These are phyloP conservation scores for Anguilla marmorata DNA, from an alignment of 2,797 vertebrate genomes.

Conservation along the genomic window DNA sequence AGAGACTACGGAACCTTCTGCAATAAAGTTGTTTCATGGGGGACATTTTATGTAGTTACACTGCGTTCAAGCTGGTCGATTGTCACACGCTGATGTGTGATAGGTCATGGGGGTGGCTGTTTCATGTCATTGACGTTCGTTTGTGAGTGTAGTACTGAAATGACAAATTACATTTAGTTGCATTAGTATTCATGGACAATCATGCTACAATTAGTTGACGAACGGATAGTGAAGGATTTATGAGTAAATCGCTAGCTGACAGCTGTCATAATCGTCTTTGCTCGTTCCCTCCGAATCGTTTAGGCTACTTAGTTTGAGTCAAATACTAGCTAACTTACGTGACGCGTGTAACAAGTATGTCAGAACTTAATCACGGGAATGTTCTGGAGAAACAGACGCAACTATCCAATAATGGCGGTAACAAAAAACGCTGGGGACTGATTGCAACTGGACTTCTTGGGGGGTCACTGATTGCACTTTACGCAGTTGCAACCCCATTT, in stretches of 20 bases:
- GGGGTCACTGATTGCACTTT: slow-evolving; percentile 78
- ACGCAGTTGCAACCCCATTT: slow-evolving; percentile 81
- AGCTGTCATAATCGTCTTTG: not conserved
- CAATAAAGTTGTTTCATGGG: not conserved
- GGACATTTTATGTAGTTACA: not conserved
- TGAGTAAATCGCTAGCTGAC: not conserved
- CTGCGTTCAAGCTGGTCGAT: not conserved
- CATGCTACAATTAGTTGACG: not conserved
- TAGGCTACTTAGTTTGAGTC: not conserved
- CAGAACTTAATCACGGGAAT: not conserved
- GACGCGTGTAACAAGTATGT: not conserved
- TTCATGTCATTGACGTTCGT: not conserved
- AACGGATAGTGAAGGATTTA: not conserved
- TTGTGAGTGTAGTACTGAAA: not conserved
- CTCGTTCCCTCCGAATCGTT: too few relatives aligned
- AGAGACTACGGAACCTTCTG: not conserved
- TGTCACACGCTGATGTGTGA: not conserved
- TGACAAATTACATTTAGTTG: not conserved
- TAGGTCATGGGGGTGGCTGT: not conserved
- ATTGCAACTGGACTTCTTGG: slow-evolving; percentile 72
- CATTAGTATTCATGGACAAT: not conserved
- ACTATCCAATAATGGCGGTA: rapidly evolving
- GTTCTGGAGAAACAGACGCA: not conserved
- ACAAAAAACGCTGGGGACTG: slow-evolving; percentile 69
- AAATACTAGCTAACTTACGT: not conserved